Conservation (phyloP, 2,888 invertebrate species). For the Anthophora plumipes region DNA sequence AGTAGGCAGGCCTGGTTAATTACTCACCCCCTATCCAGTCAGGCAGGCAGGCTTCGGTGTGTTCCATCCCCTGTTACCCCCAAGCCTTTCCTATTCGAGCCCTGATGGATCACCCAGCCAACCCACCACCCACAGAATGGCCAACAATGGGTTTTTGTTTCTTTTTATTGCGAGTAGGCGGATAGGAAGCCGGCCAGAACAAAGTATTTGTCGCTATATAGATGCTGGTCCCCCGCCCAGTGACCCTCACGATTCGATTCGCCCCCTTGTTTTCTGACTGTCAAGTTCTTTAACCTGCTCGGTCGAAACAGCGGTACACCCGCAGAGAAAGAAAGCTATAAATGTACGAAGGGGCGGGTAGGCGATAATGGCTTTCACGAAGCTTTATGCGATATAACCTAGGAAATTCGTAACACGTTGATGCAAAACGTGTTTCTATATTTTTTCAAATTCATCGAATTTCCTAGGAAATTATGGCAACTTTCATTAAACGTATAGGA, state of each 20-base stretch:
- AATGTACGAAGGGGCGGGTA: slow-evolving; percentile 42
- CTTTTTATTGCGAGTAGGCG: slow-evolving; percentile 81
- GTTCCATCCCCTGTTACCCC: slow-evolving; percentile 76
- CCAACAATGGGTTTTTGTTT: slow-evolving; percentile 83
- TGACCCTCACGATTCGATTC: slow-evolving; percentile 76
- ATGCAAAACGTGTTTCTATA: slow-evolving; percentile 44
- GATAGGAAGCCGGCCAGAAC: slow-evolving; percentile 77
- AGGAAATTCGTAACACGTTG: slow-evolving; percentile 48
- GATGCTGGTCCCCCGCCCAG: slow-evolving; percentile 53
- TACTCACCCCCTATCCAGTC: slow-evolving; percentile 82
- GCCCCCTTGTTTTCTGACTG: slow-evolving; percentile 77
- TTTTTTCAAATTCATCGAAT: slow-evolving; percentile 42
- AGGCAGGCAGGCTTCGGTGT: slow-evolving; percentile 77
- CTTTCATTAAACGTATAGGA: too few relatives aligned
- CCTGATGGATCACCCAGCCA: slow-evolving; percentile 83
- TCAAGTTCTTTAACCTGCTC: slow-evolving; percentile 77
- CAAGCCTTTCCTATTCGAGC: slow-evolving; percentile 80
- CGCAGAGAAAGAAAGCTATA: slow-evolving; percentile 60
- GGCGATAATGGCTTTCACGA: slow-evolving; percentile 65
- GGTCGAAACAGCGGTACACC: slow-evolving; percentile 66
- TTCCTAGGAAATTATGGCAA: slow-evolving; percentile 18
- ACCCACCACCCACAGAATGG: slow-evolving; percentile 83
- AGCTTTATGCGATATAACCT: slow-evolving; percentile 58
- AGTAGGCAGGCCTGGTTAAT: slow-evolving; percentile 81
- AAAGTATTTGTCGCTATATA: slow-evolving; percentile 79